Evolutionary conservation across 2,113 vertebrate genomes (phyloP), one percentile per base, ranked within the genome.

Genomic region (Gymnobelideus leadbeateri): DNA sequence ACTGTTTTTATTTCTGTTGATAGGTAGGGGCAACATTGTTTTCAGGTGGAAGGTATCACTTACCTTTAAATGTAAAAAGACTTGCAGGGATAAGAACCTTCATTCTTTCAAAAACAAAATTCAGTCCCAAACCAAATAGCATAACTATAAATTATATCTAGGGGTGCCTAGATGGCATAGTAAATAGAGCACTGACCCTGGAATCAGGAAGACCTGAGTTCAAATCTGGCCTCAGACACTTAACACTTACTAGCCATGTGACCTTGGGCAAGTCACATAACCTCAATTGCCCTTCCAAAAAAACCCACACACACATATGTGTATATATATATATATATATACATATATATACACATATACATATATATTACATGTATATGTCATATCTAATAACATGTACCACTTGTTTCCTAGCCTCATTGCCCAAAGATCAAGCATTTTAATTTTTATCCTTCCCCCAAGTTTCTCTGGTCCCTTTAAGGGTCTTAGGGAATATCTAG

Each of bases 1-100:
- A 50, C 54, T 21, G 10, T 89, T 91, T 94, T 84, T 68, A 54
- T 92, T 92, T 91, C 26, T 21, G 92, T 52, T 94, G 28, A 94
- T 49, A 57, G 23, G 10, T 43, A 43, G 19, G n/a, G 19, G 16
- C 37, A 43, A 68, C 10, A 84, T 84, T n/a, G 1, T 21, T 84
- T 84, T 84, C 12, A 68, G 61, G 14, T 37, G 57, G 16, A 37
- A 37, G 11, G 3, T 68, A 12, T 68, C 26, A 31, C 10, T 3
- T 4, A 37, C 1, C 10, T 43, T 8, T 43, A 43, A 84, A 8
- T 43, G 37, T 84, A 43, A 84, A 43, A 43, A 84, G 47, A 8
- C 7, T 37, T 68, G 14, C 2, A 23, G 7, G 2, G 1, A 84
- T 23, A 2, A 23, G 19, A 84, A 5, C 7, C 1, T 84, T 84